These are phyloP conservation scores for Cetoscarus ocellatus DNA, from an alignment of 2,797 vertebrate genomes.

Conservation along the genomic window DNA sequence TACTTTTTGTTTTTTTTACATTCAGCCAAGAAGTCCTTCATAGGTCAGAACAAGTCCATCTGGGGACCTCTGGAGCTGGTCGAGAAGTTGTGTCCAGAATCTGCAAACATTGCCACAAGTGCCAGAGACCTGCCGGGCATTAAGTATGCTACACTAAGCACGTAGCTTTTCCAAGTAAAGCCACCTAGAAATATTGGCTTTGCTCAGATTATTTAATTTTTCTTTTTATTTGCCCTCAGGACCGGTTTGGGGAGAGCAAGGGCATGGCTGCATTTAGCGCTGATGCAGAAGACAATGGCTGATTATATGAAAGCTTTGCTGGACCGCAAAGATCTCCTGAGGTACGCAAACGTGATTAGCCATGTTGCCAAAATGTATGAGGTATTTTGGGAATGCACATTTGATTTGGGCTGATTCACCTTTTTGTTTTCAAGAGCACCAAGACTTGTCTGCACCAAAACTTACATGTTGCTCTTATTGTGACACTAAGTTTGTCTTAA, in stretches of 20 bases:
- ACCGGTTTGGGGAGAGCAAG: conserved; percentile 93
- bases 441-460: too few species aligned
- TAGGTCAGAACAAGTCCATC: conserved; percentile 96
- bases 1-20: conserved; percentile 2
- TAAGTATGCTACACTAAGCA: conserved; percentile 85
- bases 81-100: conserved; percentile 96
- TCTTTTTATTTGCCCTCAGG: conserved; percentile 77
- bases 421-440: too few species aligned
- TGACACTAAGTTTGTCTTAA: too few species aligned
- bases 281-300: conserved; percentile 98
- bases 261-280: conserved; percentile 96
- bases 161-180: neutral
- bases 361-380: too few species aligned
- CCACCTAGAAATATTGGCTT: neutral
- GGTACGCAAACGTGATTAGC: conserved; percentile 75
- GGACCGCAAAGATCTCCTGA: conserved; percentile 92
- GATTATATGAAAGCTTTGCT: conserved; percentile 96
- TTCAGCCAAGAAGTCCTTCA: conserved; percentile 95
- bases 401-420: too few species aligned
- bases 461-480: too few species aligned
- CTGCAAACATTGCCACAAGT: conserved; percentile 93
- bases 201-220: neutral
- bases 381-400: too few species aligned
- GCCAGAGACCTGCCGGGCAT: conserved; percentile 96
- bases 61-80: conserved; percentile 97